Percentiles rank a stretch among this genome's conserved stretches.
phyloP scores from a whole-genome alignment of 2,888 invertebrate species.

The Eupelmus urozonus region DNA sequence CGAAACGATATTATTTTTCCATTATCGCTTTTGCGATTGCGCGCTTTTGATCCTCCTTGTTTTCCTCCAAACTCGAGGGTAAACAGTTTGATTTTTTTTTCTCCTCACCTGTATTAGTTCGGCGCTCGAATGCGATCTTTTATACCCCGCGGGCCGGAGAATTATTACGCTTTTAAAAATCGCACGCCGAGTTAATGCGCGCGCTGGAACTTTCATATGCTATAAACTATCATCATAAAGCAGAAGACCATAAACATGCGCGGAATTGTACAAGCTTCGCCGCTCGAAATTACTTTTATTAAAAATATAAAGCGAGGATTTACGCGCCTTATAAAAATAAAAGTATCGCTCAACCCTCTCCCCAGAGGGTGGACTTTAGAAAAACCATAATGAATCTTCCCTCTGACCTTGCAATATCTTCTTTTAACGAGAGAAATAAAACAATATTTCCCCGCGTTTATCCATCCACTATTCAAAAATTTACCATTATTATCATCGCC shows the following conservation, averaged over 20 bases:
- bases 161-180: conserved; percentile 8
- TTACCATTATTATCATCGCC: too few relatives aligned
- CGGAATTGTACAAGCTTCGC: background rate
- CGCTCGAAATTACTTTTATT: conserved; percentile 7
- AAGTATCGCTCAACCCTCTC: too few relatives aligned
- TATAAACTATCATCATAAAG: conserved; percentile 7
- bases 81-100: background rate
- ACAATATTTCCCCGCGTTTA: too few relatives aligned
- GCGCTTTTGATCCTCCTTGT: background rate
- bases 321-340: too few relatives aligned
- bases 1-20: background rate
- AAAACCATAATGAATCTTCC: too few relatives aligned
- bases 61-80: background rate
- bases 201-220: conserved; percentile 6
- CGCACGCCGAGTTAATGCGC: background rate
- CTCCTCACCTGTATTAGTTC: too few relatives aligned
- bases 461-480: too few relatives aligned
- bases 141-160: background rate
- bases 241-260: conserved; percentile 15
- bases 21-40: too few relatives aligned
- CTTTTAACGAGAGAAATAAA: background rate
- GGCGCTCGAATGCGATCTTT: background rate
- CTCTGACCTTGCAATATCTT: too few relatives aligned
- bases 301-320: too few relatives aligned
- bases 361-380: too few relatives aligned